Evolutionary conservation across 2,797 vertebrate genomes (phyloP), one percentile per base, ranked within the genome.

Genomic region (Manis crassicaudata): DNA sequence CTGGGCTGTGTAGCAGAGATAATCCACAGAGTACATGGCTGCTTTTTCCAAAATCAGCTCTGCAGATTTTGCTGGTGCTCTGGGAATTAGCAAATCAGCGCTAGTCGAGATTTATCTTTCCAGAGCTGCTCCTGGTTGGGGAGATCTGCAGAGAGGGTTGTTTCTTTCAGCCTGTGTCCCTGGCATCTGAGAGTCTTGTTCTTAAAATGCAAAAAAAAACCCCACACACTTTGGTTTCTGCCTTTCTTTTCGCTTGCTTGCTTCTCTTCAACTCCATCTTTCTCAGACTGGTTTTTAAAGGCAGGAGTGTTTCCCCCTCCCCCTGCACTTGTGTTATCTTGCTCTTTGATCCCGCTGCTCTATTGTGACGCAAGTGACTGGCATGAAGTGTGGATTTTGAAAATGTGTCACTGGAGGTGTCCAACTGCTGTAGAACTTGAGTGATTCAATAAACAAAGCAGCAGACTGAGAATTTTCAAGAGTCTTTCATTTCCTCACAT

Each of bases 21-120:
- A 84, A 90, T 67, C 89, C 92, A 86, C 76, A 50, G 54, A 16
- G 37, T 12, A 21, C 76, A 73, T 4, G 16, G 50, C 76, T 29
- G 58, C 63, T 60, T 88, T 92, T 82, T 89, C 67, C n/a, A 20
- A 81, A 91, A 92, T 90, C 91, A 91, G 75, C 79, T 43, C 25
- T 10, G 32, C 40, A 35, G 65, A 62, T 89, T 90, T 58, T 29
- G 63, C 86, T 56, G 72, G 56, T n/a, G 21, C 25, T 88, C 56
- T 67, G 92, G 87, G 92, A 92, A 81, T 88, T 73, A 65, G 87
- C 92, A 80, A 52, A 72, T 85, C 60, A 23, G 27, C 0, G 0
- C 60, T 86, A 32, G n/a, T 60, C 52, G 63, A 46, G 83, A 91
- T 87, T 72, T 83, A 73, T 67, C 90, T 40, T 89, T 80, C 62